Conservation (phyloP, 2,888 invertebrate genomes). For the Drosophila buzzatii region DNA sequence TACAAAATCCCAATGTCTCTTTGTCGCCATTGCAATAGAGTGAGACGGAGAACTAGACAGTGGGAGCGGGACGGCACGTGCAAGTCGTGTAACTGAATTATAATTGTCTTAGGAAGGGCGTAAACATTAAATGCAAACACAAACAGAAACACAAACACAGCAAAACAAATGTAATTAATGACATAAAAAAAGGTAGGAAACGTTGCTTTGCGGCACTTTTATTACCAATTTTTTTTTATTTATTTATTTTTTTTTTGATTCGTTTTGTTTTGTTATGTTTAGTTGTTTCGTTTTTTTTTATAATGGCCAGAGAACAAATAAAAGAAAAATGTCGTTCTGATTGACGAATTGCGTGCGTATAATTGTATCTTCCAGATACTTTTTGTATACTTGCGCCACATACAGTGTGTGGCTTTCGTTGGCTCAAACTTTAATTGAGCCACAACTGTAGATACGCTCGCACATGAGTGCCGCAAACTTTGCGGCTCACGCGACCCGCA, state of each 20-base stretch:
- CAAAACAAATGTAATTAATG: conserved; percentile 67
- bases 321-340: conserved; percentile 84
- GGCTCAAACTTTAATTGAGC: conserved; percentile 70
- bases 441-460: conserved; percentile 71
- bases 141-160: conserved; percentile 59
- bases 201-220: conserved; percentile 79
- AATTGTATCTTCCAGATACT: conserved; percentile 83
- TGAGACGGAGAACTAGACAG: background rate
- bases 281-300: conserved; percentile 24
- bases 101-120: conserved; percentile 73
- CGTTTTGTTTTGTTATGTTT: conserved; percentile 20
- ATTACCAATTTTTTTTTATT: conserved; percentile 54
- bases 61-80: conserved; percentile 20
- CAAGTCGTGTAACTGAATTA: conserved; percentile 62
- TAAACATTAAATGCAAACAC: conserved; percentile 62
- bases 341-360: conserved; percentile 85
- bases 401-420: conserved; percentile 50
- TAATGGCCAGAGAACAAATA: conserved; percentile 78
- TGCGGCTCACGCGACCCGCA: conserved; percentile 65
- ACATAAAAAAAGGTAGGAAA: conserved; percentile 62
- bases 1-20: conserved; percentile 34
- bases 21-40: conserved; percentile 38
- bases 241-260: conserved; percentile 29
- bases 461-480: conserved; percentile 50
- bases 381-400: conserved; percentile 77